phyloP scores from a whole-genome alignment of 2,888 invertebrate genomes.

The Stenodema calcarata region DNA sequence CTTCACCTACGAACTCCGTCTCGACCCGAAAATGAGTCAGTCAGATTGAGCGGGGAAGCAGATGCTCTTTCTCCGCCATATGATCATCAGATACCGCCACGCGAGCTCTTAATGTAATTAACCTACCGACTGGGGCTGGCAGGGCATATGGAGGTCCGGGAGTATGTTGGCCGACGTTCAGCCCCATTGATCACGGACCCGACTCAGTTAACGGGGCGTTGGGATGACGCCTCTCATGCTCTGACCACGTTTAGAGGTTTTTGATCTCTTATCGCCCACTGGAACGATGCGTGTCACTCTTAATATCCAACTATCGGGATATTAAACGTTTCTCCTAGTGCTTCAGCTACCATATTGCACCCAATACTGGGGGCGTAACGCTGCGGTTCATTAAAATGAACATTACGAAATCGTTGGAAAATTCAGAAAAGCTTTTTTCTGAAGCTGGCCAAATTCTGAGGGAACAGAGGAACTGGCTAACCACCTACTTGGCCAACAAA shows the following conservation, averaged over 20 bases:
- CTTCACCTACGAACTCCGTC: too few relatives aligned
- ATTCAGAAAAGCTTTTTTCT: too few relatives aligned
- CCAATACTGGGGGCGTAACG: too few relatives aligned
- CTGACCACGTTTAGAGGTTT: background rate
- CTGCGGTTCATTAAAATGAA: too few relatives aligned
- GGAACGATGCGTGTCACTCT: background rate
- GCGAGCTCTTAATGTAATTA: conserved; percentile 23
- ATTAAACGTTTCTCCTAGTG: too few relatives aligned
- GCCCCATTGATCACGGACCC: background rate
- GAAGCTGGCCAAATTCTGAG: too few relatives aligned
- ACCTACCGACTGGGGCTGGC: background rate
- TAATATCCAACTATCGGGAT: background rate
- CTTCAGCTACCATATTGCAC: too few relatives aligned
- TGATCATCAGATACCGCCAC: conserved; percentile 15
- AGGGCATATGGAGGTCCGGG: background rate
- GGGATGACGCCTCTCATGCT: background rate
- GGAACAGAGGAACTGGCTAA: too few relatives aligned
- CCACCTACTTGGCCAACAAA: too few relatives aligned
- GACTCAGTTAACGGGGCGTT: background rate
- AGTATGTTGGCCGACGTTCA: background rate
- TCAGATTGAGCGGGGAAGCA: background rate
- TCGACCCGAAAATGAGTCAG: background rate
- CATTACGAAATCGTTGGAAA: too few relatives aligned
- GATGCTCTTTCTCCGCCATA: background rate
- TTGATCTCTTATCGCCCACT: background rate